Evolutionary conservation across 1,140 invertebrate species (phyloP), one percentile per base, ranked within the genome.

Genomic region (Neelides sp.): DNA sequence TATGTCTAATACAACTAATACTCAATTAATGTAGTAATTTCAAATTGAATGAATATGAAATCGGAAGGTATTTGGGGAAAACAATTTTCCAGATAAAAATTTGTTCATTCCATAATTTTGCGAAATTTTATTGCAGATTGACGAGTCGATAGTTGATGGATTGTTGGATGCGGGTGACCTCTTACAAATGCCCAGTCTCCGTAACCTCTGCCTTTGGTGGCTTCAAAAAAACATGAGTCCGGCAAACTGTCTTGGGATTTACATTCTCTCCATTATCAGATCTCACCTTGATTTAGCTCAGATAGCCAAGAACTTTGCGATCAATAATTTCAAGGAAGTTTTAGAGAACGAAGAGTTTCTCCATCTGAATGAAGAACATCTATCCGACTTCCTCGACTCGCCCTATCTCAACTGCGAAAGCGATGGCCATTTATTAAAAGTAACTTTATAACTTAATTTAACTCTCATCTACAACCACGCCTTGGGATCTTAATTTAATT

Each of bases 281-380:
- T 65, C 66, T 28, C 75, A 73, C 54, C 61, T 67, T 34, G 71
- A 73, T 48, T 61, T 76, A 19, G 62, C 71, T 19, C 56, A 70
- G 34, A 68, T 66, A 41, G 72, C 73, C 3, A 71, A 74, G 50
- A 66, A 68, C 51, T 75, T 71, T 62, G 68, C 73, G 8, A 68
- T 73, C 48, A 64, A 71, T 46, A 68, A 74, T 63, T 75, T 74
- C 59, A 62, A 66, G 42, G 66, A 70, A 59, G 71, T 77, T 5
- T 68, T 73, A 58, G 65, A 71, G 43, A 71, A 68, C 54, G 74
- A 76, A 54, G 75, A 77, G 57, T 77, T 75, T 61, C 61, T 75
- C 28, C 62, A 72, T 19, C 56, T 77, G 22, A 68, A 72, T 19
- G 63, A 72, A 7, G 71, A 72, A 48, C 67, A 74, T 48, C 60